Evolutionary conservation across 2,113 vertebrate genomes (phyloP).

Genomic region (Tiliqua scincoides): DNA sequence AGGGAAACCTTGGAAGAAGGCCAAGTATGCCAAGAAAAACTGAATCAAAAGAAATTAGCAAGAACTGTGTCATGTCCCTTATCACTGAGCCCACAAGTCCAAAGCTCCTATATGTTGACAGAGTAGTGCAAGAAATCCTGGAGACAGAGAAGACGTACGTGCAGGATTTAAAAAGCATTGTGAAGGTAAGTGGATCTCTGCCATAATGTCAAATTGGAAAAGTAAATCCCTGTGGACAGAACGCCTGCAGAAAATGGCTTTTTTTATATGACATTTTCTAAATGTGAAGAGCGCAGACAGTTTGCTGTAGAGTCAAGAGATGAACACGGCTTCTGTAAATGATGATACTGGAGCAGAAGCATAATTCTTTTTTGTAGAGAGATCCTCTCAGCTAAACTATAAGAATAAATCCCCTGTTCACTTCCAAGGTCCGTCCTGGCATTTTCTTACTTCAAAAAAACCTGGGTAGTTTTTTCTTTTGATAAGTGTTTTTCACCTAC

Average conservation of each 20-base stretch:
- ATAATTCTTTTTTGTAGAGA: slow-evolving; percentile 1
- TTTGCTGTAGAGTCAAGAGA: background rate
- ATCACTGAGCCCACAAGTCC: slow-evolving; percentile 77
- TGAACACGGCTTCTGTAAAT: slow-evolving; percentile 4
- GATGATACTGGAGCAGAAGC: background rate
- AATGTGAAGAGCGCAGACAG: background rate
- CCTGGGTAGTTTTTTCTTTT: background rate
- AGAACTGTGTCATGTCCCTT: slow-evolving; percentile 65
- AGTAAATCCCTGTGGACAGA: background rate
- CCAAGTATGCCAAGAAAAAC: slow-evolving; percentile 55
- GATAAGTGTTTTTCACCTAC: background rate
- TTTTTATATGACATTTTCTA: background rate
- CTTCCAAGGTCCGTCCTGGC: background rate
- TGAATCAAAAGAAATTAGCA: slow-evolving; percentile 70
- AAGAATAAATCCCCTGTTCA: background rate
- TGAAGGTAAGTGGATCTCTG: slow-evolving; percentile 83
- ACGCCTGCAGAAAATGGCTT: background rate
- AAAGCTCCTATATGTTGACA: slow-evolving; percentile 91
- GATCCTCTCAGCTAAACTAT: background rate
- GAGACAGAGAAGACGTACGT: slow-evolving; percentile 96
- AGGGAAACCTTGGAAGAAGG: slow-evolving; percentile 58
- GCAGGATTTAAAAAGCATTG: slow-evolving; percentile 93
- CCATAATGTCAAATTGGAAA: background rate
- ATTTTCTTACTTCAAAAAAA: background rate
- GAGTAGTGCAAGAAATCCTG: slow-evolving; percentile 96